phyloP scores from a whole-genome alignment of 1,140 invertebrate genomes.

The Camponotus vicinus region DNA sequence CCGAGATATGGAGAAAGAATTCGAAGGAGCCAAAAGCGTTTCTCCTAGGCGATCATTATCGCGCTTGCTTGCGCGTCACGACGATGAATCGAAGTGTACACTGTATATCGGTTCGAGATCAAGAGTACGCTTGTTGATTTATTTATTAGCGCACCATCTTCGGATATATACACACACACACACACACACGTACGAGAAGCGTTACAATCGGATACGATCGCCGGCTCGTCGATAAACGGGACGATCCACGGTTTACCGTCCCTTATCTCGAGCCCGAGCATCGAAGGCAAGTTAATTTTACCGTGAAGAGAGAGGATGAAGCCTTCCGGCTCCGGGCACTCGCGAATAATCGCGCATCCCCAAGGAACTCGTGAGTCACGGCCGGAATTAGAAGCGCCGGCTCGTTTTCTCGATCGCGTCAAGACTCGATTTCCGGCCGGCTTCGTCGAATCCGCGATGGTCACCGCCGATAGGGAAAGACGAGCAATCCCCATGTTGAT shows the following conservation, averaged over 20 bases:
- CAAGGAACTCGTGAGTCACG: constrained; percentile 50
- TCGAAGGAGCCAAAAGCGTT: background rate
- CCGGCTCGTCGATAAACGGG: constrained; percentile 22
- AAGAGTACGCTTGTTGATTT: constrained; percentile 30
- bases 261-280: constrained; percentile 38
- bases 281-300: constrained; percentile 62
- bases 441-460: constrained; percentile 24
- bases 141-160: constrained; percentile 23
- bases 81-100: background rate
- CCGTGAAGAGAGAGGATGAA: background rate
- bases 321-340: constrained; percentile 49
- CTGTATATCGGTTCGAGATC: background rate
- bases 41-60: background rate
- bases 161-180: too few species aligned
- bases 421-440: background rate
- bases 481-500: constrained; percentile 2
- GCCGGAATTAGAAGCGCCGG: constrained; percentile 38
- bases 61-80: background rate
- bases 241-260: constrained; percentile 39
- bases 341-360: constrained; percentile 52
- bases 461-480: background rate
- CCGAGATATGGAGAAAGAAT: background rate
- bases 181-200: background rate
- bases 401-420: constrained; percentile 8
- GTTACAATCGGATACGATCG: constrained; percentile 41